Percentiles rank a stretch among this genome's conserved stretches.
These are phyloP conservation scores for Oncorhynchus tshawytscha DNA, from an alignment of 2,113 vertebrate genomes.

Conservation along the genomic window DNA sequence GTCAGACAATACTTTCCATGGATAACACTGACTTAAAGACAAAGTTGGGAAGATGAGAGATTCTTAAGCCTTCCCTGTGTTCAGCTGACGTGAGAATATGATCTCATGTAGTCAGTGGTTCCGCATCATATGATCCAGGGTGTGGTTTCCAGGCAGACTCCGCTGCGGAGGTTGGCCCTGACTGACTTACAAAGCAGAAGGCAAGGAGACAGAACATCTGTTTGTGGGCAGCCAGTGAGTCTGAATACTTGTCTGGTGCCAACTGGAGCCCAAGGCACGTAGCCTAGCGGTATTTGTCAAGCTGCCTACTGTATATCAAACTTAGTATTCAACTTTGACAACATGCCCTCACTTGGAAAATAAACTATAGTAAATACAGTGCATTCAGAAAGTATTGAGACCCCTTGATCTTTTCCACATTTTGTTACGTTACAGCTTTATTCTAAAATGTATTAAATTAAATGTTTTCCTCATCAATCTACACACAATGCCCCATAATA, in stretches of 20 bases:
- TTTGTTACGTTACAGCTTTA: too few relatives aligned
- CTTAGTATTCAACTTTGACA: conserved; percentile 18
- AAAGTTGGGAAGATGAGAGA: conserved; percentile 19
- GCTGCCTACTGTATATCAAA: conserved; percentile 13
- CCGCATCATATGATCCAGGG: conserved; percentile 53
- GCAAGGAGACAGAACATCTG: conserved; percentile 54
- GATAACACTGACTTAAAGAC: background rate
- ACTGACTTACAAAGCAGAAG: conserved; percentile 35
- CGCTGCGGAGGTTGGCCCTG: background rate
- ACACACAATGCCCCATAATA: too few relatives aligned
- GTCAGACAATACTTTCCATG: conserved; percentile 11
- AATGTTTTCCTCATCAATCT: too few relatives aligned
- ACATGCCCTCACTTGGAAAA: conserved; percentile 33
- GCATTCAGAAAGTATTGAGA: too few relatives aligned
- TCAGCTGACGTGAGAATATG: conserved; percentile 48
- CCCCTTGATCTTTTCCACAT: too few relatives aligned
- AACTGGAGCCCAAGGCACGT: conserved; percentile 30
- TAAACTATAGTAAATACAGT: conserved; percentile 40
- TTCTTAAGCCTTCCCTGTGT: conserved; percentile 5
- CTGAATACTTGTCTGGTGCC: conserved; percentile 44
- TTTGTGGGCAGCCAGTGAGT: conserved; percentile 33
- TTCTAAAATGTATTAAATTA: too few relatives aligned
- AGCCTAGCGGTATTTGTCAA: conserved; percentile 20
- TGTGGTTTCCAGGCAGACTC: conserved; percentile 28
- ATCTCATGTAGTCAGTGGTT: conserved; percentile 42